Percentiles rank a stretch among this genome's conserved stretches.
Conservation (phyloP, 2,888 invertebrate species). For the Polymixis flavicincta region DNA sequence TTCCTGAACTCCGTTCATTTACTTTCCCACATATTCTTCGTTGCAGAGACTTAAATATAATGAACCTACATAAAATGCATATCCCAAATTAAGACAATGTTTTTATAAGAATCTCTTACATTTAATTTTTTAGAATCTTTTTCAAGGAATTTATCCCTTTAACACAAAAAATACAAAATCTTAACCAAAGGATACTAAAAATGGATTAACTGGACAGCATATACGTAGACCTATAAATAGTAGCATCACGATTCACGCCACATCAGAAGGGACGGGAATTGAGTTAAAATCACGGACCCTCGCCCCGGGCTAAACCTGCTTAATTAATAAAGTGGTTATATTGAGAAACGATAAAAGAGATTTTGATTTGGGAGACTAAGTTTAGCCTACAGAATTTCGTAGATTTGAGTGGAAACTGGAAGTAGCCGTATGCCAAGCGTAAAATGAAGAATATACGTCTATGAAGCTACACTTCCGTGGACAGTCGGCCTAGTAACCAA, state of each 20-base stretch:
- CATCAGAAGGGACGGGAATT: constrained; percentile 21
- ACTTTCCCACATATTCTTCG: too few species aligned
- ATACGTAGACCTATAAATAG: constrained; percentile 3
- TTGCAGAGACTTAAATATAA: too few species aligned
- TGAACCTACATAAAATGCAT: neutral
- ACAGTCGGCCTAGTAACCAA: neutral
- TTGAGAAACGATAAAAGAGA: constrained; percentile 4
- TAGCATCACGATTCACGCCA: constrained; percentile 12
- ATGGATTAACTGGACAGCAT: neutral
- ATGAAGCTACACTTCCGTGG: neutral
- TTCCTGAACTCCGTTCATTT: too few species aligned
- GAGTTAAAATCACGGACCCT: constrained; percentile 42
- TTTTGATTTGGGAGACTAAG: neutral
- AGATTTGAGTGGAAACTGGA: neutral
- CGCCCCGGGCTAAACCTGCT: constrained; percentile 23
- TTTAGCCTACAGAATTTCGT: neutral
- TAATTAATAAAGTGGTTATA: constrained; percentile 28
- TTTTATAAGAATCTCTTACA: neutral
- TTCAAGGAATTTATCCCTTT: neutral
- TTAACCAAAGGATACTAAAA: neutral
- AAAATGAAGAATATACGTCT: neutral
- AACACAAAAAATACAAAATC: neutral
- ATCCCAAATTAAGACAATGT: too few species aligned
- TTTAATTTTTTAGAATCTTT: neutral
- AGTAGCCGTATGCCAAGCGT: neutral